Base-by-base conservation (phyloP, 2,797 vertebrate species). In the Gobio occitaniae region DNA sequence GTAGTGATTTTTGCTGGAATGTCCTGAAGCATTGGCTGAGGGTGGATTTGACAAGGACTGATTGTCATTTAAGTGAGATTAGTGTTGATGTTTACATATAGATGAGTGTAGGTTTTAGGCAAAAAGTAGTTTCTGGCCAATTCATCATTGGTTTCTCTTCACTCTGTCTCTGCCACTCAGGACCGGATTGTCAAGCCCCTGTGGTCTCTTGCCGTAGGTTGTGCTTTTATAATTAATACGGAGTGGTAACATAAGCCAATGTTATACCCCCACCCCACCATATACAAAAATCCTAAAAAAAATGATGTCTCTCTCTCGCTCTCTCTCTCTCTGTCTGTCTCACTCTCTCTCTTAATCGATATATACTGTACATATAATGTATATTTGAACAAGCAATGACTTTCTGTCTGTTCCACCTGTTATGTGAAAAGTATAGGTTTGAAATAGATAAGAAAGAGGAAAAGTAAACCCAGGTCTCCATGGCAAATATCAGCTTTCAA, bases 61-160 rank as follows among this genome's bases (percentile, higher is more conserved):
- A 36, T 71, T 71, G 52, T 79, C 25, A 1, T 84, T 75, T 56
- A 83, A 41, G 11, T 44, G 11, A 84, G 82, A 63, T 77, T 56
- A 77, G 16, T 19, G 38, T 83, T 77, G 38, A 36, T 19, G 63
- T 36, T 77, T 63, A 63, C 41, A 25, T 54, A 36, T 41, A 56
- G 74, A 59, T 70, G 50, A 36, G 12, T 79, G 38, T 71, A 50
- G 82, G 4, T 50, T 66, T 78, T 29, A 19, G 50, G 16, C 48
- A 68, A 5, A 77, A 56, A 32, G 50, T 2, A 0, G 3, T 83
- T 83, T 75, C 70, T 38, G 4, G 3, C 3, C 74, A 77, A 69
- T 44, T 59, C 38, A 32, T 50, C 4, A 12, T 41, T 41, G 19
- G 32, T n/a, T 56, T 69, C 17, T 10, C 63, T 54, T 75, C 32